Evolutionary conservation across 2,797 vertebrate genomes (phyloP).

Genomic region (Sphaeramia orbicularis): DNA sequence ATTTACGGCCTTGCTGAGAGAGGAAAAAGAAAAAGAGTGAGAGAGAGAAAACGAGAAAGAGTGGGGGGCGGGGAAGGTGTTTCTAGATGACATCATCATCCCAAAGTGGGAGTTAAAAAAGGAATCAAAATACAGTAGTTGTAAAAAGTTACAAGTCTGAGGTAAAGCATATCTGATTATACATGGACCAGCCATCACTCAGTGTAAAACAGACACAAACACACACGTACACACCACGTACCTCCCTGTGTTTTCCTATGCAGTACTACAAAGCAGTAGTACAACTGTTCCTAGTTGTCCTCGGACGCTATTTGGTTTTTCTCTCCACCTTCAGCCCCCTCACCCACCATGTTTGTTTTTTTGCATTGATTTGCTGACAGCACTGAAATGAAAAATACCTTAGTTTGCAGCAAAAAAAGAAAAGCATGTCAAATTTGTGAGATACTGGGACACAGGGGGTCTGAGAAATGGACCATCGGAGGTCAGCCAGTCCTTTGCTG

Average conservation of each 20-base stretch:
- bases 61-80: conserved; percentile 52
- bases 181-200: conserved; percentile 14
- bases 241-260: conserved; percentile 7
- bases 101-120: conserved; percentile 34
- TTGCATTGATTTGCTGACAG: conserved; percentile 88
- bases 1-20: conserved; percentile 76
- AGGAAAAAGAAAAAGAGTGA: conserved; percentile 30
- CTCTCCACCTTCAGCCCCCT: conserved; percentile 50
- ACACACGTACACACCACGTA: conserved; percentile 4
- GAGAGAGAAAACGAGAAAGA: conserved; percentile 28
- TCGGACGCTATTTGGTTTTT: conserved; percentile 67
- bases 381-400: conserved; percentile 87
- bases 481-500: conserved; percentile 73
- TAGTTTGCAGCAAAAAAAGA: conserved; percentile 81
- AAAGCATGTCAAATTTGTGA: conserved; percentile 71
- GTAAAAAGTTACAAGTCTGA: conserved; percentile 52
- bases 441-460: conserved; percentile 66
- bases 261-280: conserved; percentile 40
- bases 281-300: conserved; percentile 49
- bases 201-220: neutral
- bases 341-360: conserved; percentile 62
- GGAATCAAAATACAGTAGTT: conserved; percentile 56
- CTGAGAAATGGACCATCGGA: conserved; percentile 60
- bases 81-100: conserved; percentile 80
- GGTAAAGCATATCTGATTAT: conserved; percentile 27